These are phyloP conservation scores for Catocala nupta DNA, from an alignment of 2,888 invertebrate genomes.

Conservation along the genomic window DNA sequence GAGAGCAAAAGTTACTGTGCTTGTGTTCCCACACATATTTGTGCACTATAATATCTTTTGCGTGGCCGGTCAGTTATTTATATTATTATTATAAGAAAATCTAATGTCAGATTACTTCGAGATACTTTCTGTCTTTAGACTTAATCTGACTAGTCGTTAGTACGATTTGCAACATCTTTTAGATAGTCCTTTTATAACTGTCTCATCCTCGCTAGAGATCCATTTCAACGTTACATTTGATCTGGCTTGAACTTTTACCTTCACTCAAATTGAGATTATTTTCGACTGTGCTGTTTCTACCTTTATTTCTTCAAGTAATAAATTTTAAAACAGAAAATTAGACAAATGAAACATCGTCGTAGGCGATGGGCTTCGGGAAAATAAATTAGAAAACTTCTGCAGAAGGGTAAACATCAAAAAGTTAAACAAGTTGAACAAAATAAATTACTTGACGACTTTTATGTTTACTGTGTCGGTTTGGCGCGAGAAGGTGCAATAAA, in stretches of 20 bases:
- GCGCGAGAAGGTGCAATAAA: neutral
- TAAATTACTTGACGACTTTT: conserved; percentile 29
- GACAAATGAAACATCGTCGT: conserved; percentile 50
- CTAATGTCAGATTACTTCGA: no score
- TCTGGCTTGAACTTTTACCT: no score
- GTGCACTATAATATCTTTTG: no score
- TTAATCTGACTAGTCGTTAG: no score
- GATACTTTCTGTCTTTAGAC: no score
- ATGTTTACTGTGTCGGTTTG: conserved; percentile 4
- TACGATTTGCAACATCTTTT: no score
- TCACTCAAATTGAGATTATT: neutral
- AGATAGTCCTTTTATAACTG: no score
- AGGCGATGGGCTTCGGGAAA: conserved; percentile 51
- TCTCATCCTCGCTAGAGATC: no score
- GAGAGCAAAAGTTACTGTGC: neutral
- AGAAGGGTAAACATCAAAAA: conserved; percentile 73
- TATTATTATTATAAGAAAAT: no score
- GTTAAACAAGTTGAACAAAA: conserved; percentile 58
- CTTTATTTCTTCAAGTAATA: neutral
- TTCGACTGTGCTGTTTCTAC: neutral
- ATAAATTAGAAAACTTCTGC: conserved; percentile 78
- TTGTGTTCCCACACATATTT: neutral
- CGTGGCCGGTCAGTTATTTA: no score
- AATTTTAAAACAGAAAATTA: conserved; percentile 22
- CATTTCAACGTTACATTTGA: no score